Evolutionary conservation across 2,797 vertebrate genomes (phyloP), one percentile per base, ranked within the genome.

Genomic region (Melanitta fusca): DNA sequence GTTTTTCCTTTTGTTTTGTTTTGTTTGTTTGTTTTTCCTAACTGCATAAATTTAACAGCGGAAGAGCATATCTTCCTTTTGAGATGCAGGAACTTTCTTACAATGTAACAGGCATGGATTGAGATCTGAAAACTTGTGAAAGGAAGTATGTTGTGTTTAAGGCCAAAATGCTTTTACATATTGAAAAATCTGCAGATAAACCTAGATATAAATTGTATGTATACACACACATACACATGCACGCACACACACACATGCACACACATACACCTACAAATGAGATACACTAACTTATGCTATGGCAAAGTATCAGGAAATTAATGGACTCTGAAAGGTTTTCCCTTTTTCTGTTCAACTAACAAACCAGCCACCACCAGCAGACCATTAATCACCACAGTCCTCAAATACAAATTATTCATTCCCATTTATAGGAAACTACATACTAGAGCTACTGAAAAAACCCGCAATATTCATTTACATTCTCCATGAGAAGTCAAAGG

Each of bases 221-320:
- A 0, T 32, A 2, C 36, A 13, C 32, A 10, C 8, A 11, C 2
- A 13, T 16, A 47, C 10, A 16, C 18, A 32, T 19, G 27, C 54
- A n/a, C 11, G 0, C 24, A 2, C n/a, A 10, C 32, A 45, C 11
- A 2, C 39, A 12, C 24, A 11, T 5, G 10, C 3, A 28, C 11
- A 43, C 10, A 36, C 7, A 27, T 11, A 61, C 11, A 8, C n/a
- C 18, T 14, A 45, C 27, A 60, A 80, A 39, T 68, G 28, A 39
- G 32, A 70, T 69, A 2, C 8, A 66, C 1, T 61, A 28, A 57
- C 22, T 51, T 10, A 54, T 79, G 8, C 7, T 27, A 43, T 39
- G 9, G 17, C 11, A 81, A 89, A 62, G 19, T 65, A 70, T 19
- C 19, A 70, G 19, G 12, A 88, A 91, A 87, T 60, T 19, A 61